These are phyloP conservation scores for Chrysemys picta DNA, from an alignment of 2,113 vertebrate genomes.

Conservation along the genomic window DNA sequence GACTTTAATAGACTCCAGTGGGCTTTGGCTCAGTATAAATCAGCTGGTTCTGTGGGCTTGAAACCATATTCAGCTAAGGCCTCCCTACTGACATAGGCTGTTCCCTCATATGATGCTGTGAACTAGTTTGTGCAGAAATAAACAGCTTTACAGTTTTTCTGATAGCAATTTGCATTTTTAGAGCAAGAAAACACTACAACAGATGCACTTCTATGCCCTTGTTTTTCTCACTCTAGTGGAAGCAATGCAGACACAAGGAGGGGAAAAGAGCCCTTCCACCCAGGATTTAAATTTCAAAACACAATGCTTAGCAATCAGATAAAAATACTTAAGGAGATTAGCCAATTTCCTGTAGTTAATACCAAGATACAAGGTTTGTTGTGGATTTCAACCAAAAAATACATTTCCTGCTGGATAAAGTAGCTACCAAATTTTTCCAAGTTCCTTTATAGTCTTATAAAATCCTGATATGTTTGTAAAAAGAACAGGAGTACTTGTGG, in stretches of 20 bases:
- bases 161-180: not conserved
- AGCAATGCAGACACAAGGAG: constrained; percentile 4
- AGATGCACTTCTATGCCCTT: not conserved
- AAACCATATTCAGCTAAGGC: not conserved
- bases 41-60: not conserved
- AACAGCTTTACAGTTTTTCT: not conserved
- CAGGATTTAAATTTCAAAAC: not conserved
- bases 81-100: not conserved
- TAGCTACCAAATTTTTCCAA: not conserved
- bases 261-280: not conserved
- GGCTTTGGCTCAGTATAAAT: not conserved
- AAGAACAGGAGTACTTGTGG: too few relatives aligned
- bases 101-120: not conserved
- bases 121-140: not conserved
- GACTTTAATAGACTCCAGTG: not conserved
- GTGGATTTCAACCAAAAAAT: not conserved
- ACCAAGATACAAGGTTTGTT: not conserved
- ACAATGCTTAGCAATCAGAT: not conserved
- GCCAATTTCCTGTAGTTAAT: constrained; percentile 9
- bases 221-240: not conserved
- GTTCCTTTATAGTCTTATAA: not conserved
- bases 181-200: not conserved
- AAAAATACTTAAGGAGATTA: not conserved
- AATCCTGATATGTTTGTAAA: not conserved
- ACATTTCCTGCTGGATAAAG: not conserved